Evolutionary conservation across 1,140 invertebrate genomes (phyloP), one percentile per base, ranked within the genome.

Genomic region (Maniola jurtina): DNA sequence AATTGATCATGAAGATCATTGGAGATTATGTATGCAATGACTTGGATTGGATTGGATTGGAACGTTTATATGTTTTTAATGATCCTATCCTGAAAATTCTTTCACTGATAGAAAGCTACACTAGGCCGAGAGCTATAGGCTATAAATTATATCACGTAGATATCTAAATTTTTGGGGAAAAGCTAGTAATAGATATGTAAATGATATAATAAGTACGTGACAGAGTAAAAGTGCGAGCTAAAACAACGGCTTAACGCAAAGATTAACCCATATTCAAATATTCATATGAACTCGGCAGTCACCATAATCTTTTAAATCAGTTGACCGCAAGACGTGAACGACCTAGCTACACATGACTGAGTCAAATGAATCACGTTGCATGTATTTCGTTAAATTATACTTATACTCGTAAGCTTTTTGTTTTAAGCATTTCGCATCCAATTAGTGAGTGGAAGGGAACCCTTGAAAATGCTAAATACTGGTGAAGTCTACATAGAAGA

Each of bases 281-380:
- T 6, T 55, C 25, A 34, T 16, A 55, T 55, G 25, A 55, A 63
- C 14, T 40, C 36, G 38, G 47, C 59, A 40, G 35, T 63, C 50
- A 11, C 57, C 59, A 40, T 68, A 62, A 68, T 68, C 66, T 68
- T 11, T 45, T 57, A 56, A 72, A 71, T 71, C 70, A 47, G 58
- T 73, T 71, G 75, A 78, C 79, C 79, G 73, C 78, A 71, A 77
- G 65, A 73, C 80, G 80, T 83, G 79, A 78, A 73, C 65, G 79
- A 76, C 66, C 71, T 71, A 77, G 59, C 73, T 64, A 70, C 68
- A 68, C 61, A 65, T 63, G 68, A 71, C 65, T 72, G 59, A 68
- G 54, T 66, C 68, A 63, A 65, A 58, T 66, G 64, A 71, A 71
- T 71, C 66, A 75, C 68, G 63, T 69, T 64, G 67, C 67, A 64